Evolutionary conservation across 2,888 invertebrate species (phyloP).

Genomic region (Eubasilissa splendida): DNA sequence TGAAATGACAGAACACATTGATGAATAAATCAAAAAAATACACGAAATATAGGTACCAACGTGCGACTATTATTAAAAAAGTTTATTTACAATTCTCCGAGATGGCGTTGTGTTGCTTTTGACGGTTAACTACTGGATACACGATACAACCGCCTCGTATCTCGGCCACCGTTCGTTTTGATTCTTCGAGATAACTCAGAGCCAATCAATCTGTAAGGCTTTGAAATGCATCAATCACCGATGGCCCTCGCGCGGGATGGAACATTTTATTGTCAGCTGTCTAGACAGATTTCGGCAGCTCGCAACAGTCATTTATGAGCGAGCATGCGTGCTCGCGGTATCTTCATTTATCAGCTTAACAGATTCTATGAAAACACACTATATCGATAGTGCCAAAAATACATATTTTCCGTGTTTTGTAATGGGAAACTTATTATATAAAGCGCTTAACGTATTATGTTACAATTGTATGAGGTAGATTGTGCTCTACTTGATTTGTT

Average conservation of each 20-base stretch:
- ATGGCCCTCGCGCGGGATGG: background rate
- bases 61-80: no score
- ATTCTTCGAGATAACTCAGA: slow-evolving; percentile 19
- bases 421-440: no score
- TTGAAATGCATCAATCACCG: slow-evolving; percentile 12
- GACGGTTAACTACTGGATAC: background rate
- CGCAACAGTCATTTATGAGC: slow-evolving; percentile 10
- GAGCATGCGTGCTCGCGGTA: background rate
- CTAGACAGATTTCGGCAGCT: background rate
- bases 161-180: slow-evolving; percentile 16
- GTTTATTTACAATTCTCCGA: background rate
- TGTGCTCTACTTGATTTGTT: no score
- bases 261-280: background rate
- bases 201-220: slow-evolving; percentile 7
- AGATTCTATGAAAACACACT: no score
- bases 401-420: no score
- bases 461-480: no score
- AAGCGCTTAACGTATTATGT: no score
- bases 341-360: no score
- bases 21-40: no score
- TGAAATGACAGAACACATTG: no score
- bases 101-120: background rate
- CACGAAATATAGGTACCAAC: background rate
- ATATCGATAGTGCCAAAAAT: no score
- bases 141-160: background rate